Evolutionary conservation across 2,113 vertebrate genomes (phyloP).

Genomic region (Choloepus hoffmanni): DNA sequence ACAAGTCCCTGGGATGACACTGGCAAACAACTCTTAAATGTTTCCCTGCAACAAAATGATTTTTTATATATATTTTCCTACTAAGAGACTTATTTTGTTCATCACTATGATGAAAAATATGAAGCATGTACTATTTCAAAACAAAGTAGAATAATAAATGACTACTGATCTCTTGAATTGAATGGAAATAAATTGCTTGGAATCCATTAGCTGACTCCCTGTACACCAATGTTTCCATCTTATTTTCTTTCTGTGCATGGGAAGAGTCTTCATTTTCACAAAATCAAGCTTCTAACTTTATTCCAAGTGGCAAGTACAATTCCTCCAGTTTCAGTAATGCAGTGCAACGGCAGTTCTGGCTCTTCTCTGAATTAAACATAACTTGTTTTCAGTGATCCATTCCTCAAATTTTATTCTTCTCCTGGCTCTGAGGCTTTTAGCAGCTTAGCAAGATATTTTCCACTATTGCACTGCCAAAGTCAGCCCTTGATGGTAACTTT

Average conservation of each 20-base stretch:
- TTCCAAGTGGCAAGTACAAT: background rate
- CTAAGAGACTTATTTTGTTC: background rate
- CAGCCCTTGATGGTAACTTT: background rate
- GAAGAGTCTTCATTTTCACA: conserved; percentile 31
- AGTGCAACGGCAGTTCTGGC: conserved; percentile 61
- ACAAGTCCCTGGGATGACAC: background rate
- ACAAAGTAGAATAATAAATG: background rate
- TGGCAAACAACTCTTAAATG: accelerated
- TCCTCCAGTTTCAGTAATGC: conserved; percentile 63
- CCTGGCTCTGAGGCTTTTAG: conserved; percentile 56
- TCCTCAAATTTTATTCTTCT: conserved; percentile 73
- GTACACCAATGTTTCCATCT: background rate
- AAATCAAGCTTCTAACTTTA: background rate
- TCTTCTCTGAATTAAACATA: conserved; percentile 79
- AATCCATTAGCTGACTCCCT: background rate
- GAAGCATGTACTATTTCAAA: background rate
- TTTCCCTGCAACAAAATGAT: background rate
- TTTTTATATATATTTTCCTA: background rate
- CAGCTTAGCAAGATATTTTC: conserved; percentile 37
- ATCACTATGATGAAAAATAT: background rate
- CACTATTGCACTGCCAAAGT: background rate
- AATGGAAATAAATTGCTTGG: conserved; percentile 40
- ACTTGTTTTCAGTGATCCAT: background rate
- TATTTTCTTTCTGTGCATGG: background rate
- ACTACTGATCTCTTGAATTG: conserved; percentile 16